Evolutionary conservation across 1,140 invertebrate species (phyloP).

Genomic region (Caenorhabditis tropicalis): DNA sequence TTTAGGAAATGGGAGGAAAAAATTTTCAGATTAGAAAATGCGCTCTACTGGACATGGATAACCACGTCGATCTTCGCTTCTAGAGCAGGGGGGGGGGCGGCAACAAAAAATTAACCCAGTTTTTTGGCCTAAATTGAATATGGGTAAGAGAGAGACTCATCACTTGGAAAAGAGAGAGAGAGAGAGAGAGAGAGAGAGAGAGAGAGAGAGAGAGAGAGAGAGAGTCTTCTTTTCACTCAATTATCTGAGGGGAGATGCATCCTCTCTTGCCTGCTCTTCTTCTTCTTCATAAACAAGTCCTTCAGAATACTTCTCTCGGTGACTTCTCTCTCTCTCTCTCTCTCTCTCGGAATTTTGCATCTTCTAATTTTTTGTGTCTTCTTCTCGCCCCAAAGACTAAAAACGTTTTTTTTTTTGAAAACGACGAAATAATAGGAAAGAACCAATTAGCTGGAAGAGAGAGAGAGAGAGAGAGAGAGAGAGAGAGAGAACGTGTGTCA

Average conservation of each 20-base stretch:
- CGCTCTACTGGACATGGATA: too few species aligned
- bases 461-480: too few species aligned
- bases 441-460: neutral
- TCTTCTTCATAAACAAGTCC: neutral
- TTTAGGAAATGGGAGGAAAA: too few species aligned
- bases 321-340: neutral
- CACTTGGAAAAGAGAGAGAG: too few species aligned
- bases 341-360: neutral
- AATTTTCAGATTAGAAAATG: too few species aligned
- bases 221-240: neutral
- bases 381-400: neutral
- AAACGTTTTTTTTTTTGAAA: neutral
- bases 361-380: neutral
- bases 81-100: too few species aligned
- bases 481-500: neutral
- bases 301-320: neutral
- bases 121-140: neutral
- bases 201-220: too few species aligned
- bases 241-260: neutral
- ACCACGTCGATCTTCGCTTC: too few species aligned
- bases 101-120: neutral
- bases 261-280: neutral
- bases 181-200: too few species aligned
- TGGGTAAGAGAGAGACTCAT: too few species aligned
- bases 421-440: neutral